Evolutionary conservation across 2,888 invertebrate genomes (phyloP), one percentile per base, ranked within the genome.

Genomic region (Drosophila quinaria): DNA sequence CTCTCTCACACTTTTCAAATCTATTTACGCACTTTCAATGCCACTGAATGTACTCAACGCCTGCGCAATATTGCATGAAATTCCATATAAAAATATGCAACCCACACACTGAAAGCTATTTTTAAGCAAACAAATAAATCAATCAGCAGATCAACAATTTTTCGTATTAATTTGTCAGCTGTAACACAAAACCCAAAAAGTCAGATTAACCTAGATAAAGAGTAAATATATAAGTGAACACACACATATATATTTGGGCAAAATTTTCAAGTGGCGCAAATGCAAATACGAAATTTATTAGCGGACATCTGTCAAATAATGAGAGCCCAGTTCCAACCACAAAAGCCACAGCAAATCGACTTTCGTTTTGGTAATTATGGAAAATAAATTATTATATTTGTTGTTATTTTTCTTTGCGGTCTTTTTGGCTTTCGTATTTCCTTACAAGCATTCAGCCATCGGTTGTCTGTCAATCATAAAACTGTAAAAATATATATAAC

Each of bases 131-230:
- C 74, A 80, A 72, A 80, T 59, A 62, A 74, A 74, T 63, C 70
- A 79, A 63, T 70, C 65, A 70, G 55, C 52, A 35, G 50, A 46
- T 9, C 51, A 49, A 70, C 31, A 56, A 39, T 42, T 47, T 41
- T 17, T 25, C 19, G 62, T 25, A 59, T 66, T 66, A 65, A 52
- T 65, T 75, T 70, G 68, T 76, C 79, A 66, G 65, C 62, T 77
- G 83, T 82, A 88, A 83, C 62, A 65, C 66, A 80, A 88, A 74
- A 77, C 80, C 64, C 13, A 70, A 64, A 75, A 75, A 60, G 67
- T 68, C 69, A 71, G 89, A 83, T 88, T 84, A 84, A 88, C 89
- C 83, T 83, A 86, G 54, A 84, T 84, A 69, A 22, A 56, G 13
- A 47, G 46, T 37, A 35, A 62, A 51, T 50, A 19, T 51, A 56